Evolutionary conservation across 2,797 vertebrate genomes (phyloP), one percentile per base, ranked within the genome.

Genomic region (Phyllotis vaccarum): DNA sequence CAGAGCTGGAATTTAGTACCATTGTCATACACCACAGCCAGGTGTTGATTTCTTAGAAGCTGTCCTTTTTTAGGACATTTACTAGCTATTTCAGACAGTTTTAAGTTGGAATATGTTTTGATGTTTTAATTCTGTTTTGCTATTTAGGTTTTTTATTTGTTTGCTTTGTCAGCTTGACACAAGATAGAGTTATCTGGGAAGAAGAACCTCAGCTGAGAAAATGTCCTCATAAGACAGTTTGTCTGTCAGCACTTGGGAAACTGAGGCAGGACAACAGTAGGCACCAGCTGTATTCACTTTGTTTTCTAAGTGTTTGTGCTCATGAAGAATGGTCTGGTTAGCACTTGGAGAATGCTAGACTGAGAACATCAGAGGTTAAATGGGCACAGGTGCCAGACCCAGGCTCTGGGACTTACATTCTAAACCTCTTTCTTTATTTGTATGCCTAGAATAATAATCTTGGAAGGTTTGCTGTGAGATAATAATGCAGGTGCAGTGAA

Each of bases 61-160:
- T 49, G 9, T 49, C 46, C 46, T 49, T 49, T 49, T 72, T 29
- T 13, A 13, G 9, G 16, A 14, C 7, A 52, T 12, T 68, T 88
- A 70, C 16, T 56, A 75, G 60, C 37, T 78, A 1, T 91, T 87
- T 43, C 11, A 17, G 52, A 43, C 43, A 49, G 8, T 64, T 92
- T 86, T 89, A 88, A 96, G 27, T 87, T 89, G 91, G 40, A 93
- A 64, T 91, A 70, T 86, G n/a, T 70, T 89, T 94, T 89, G 54
- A 62, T 75, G 54, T 62, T 60, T 89, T 43, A 49, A 60, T 62
- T n/a, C 19, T 62, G n/a, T 24, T 89, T 46, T 86, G 62, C 82
- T 68, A 66, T 62, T 85, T 85, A 66, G 31, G 31, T 86, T 68
- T 66, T 46, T 6, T 80, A 17, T 31, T 34, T n/a, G 52, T 58